These are phyloP conservation scores for Tachina fera DNA, from an alignment of 2,888 invertebrate species.

Conservation along the genomic window DNA sequence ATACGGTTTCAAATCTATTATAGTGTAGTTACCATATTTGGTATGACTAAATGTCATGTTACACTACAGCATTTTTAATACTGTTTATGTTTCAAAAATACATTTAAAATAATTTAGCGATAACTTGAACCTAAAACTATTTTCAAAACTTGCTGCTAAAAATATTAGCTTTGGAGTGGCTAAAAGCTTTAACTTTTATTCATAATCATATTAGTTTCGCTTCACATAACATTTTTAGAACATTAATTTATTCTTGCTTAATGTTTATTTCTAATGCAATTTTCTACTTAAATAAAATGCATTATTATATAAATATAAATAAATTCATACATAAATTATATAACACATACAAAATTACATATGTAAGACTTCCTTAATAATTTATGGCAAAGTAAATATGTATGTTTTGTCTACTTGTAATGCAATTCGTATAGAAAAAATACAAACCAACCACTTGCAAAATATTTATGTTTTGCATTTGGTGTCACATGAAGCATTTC, in stretches of 20 bases:
- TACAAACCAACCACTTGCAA: slow-evolving; percentile 30
- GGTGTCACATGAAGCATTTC: slow-evolving; percentile 59
- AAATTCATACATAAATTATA: slow-evolving; percentile 17
- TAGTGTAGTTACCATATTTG: too few species aligned
- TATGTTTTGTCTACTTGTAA: background rate
- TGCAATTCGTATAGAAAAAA: background rate
- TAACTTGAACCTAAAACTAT: background rate
- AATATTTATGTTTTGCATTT: slow-evolving; percentile 56
- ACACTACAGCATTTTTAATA: too few species aligned
- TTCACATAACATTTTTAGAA: background rate
- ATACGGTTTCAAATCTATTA: too few species aligned
- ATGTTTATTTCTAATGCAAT: slow-evolving; percentile 22
- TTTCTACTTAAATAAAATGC: slow-evolving; percentile 22
- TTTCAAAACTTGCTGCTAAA: too few species aligned
- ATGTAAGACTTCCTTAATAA: slow-evolving; percentile 51
- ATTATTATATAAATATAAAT: slow-evolving; percentile 23
- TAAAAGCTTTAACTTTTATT: background rate
- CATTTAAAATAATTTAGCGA: background rate
- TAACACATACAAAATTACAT: background rate
- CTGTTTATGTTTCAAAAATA: background rate
- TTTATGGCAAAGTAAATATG: slow-evolving; percentile 23
- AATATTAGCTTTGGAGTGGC: background rate
- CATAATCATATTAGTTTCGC: background rate
- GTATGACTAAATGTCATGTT: too few species aligned
- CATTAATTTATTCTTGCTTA: background rate